A percentile compares a stretch with the other conserved stretches of the same genome.
Conservation (phyloP, 2,113 vertebrate genomes). For the Sorex araneus region DNA sequence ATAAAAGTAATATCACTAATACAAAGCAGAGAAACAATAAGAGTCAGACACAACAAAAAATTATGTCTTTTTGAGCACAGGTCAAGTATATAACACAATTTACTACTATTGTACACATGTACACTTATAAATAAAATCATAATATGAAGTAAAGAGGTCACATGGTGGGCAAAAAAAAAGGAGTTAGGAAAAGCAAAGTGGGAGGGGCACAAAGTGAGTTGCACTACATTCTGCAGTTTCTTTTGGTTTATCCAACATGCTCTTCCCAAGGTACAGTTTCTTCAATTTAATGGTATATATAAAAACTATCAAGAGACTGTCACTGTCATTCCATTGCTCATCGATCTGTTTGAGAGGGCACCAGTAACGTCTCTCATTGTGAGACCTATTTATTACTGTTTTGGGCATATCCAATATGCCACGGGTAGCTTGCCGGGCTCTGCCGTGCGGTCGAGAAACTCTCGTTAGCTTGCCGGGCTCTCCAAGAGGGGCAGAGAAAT, state of each 20-base stretch:
- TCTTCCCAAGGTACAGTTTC: neutral
- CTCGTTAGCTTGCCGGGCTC: too few relatives aligned
- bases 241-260: neutral
- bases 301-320: neutral
- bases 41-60: neutral
- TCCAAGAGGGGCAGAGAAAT: too few relatives aligned
- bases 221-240: neutral
- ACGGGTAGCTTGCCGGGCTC: too few relatives aligned
- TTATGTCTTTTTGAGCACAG: neutral
- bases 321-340: too few relatives aligned
- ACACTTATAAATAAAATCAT: neutral
- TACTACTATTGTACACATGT: neutral
- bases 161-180: neutral
- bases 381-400: too few relatives aligned
- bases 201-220: too few relatives aligned
- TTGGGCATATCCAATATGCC: too few relatives aligned
- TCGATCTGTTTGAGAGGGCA: too few relatives aligned
- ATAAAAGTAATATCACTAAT: constrained; percentile 27
- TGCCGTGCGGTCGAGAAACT: too few relatives aligned
- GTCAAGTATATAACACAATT: neutral
- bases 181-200: neutral
- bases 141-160: neutral
- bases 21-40: constrained; percentile 42
- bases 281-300: neutral
- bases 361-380: too few relatives aligned